Percentiles rank a stretch among this genome's conserved stretches.
phyloP scores from a whole-genome alignment of 2,113 vertebrate species.

The Myiozetetes cayanensis region DNA sequence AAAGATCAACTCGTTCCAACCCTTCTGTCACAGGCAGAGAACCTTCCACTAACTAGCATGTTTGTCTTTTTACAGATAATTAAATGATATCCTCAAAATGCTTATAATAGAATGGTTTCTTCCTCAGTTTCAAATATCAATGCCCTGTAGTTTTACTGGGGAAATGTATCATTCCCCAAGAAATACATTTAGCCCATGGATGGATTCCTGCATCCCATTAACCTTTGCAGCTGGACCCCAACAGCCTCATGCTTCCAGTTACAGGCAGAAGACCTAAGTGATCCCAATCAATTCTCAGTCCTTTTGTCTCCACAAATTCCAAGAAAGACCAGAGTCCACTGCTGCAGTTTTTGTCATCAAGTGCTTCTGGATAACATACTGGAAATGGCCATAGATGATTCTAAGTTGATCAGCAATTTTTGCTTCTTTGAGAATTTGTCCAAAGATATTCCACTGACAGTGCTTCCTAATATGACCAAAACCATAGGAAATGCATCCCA shows the following conservation, averaged over 20 bases:
- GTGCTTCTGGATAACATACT: neutral
- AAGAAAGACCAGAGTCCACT: neutral
- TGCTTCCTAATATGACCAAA: neutral
- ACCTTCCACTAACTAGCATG: neutral
- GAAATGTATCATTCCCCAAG: neutral
- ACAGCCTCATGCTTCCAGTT: neutral
- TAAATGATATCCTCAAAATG: neutral
- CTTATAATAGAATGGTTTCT: neutral
- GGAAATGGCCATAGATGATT: neutral
- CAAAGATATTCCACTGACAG: neutral
- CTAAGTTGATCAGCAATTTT: neutral
- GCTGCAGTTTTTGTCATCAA: neutral
- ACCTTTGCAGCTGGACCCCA: neutral
- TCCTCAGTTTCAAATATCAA: neutral
- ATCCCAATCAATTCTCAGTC: neutral
- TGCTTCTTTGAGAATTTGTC: neutral
- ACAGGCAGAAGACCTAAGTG: neutral
- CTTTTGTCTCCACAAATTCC: neutral
- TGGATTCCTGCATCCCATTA: neutral
- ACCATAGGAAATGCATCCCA: neutral
- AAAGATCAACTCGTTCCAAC: neutral
- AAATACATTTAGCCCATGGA: neutral
- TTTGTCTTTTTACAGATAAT: neutral
- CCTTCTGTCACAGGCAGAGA: neutral
- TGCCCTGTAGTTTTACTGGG: neutral